These are phyloP conservation scores for Graptemys geographica DNA, from an alignment of 2,797 vertebrate genomes.

Conservation along the genomic window DNA sequence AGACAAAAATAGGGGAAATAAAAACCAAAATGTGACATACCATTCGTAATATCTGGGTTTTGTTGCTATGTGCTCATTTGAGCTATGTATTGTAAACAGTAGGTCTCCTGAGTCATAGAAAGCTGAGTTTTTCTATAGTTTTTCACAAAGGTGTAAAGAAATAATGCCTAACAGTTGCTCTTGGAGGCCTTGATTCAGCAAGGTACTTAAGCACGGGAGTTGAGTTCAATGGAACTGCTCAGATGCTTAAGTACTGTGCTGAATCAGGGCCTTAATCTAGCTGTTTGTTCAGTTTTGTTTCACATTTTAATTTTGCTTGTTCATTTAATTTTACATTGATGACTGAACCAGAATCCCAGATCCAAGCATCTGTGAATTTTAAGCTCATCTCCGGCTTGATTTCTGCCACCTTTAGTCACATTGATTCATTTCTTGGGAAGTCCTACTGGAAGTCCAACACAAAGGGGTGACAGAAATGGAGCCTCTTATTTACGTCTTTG, in stretches of 20 bases:
- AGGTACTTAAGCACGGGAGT: background rate
- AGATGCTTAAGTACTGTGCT: rapidly evolving
- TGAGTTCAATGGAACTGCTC: background rate
- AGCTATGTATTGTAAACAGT: background rate
- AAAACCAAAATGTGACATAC: background rate
- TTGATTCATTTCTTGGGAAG: background rate
- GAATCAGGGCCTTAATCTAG: background rate
- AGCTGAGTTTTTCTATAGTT: background rate
- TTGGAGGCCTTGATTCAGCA: background rate
- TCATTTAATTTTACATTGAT: background rate
- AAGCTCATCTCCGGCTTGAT: rapidly evolving
- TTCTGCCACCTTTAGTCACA: background rate
- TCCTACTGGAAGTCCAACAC: background rate
- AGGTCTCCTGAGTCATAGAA: background rate
- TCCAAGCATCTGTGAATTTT: background rate
- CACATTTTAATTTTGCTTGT: background rate
- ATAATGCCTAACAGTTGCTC: background rate
- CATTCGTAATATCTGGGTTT: background rate
- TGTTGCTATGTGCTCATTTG: background rate
- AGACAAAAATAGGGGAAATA: background rate
- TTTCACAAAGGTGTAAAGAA: background rate
- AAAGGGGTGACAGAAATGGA: background rate
- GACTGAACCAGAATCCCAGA: background rate
- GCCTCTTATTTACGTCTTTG: background rate
- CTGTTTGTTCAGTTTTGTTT: background rate